Conservation (phyloP, 2,888 invertebrate genomes). For the Chrysolina haemoptera region DNA sequence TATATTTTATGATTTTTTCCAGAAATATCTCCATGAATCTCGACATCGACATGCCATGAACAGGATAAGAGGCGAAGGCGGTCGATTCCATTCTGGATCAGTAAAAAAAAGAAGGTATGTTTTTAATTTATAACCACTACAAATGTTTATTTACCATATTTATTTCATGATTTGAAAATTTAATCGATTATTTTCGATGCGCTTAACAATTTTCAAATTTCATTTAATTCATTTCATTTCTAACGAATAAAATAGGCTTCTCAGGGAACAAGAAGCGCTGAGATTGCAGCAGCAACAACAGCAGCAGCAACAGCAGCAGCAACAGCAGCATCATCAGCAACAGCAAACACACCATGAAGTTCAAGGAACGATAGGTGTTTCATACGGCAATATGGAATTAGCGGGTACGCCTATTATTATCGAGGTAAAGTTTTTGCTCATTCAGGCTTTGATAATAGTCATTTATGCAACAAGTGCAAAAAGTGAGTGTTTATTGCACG, state of each 20-base stretch:
- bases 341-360: slow-evolving; percentile 61
- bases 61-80: slow-evolving; percentile 95
- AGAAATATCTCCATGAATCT: slow-evolving; percentile 99
- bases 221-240: too few species aligned
- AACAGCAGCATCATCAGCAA: slow-evolving; percentile 61
- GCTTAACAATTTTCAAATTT: too few species aligned
- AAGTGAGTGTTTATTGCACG: too few species aligned
- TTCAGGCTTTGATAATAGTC: too few species aligned
- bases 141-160: not conserved
- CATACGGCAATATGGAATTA: slow-evolving; percentile 64
- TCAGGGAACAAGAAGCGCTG: slow-evolving; percentile 55
- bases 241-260: slow-evolving; percentile 16
- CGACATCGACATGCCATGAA: slow-evolving; percentile 98
- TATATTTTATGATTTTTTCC: slow-evolving; percentile 59
- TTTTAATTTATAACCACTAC: not conserved
- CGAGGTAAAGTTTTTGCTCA: slow-evolving; percentile 60
- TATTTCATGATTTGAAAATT: too few species aligned
- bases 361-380: slow-evolving; percentile 63
- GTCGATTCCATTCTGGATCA: slow-evolving; percentile 89
- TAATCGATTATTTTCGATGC: too few species aligned
- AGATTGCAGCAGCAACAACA: slow-evolving; percentile 57
- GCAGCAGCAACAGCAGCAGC: slow-evolving; percentile 59
- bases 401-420: slow-evolving; percentile 65
- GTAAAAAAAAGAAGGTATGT: slow-evolving; percentile 67
- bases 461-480: too few species aligned